Percentiles rank a stretch among this genome's conserved stretches.
phyloP scores from a whole-genome alignment of 2,888 invertebrate genomes.

The Amphipyra berbera region DNA sequence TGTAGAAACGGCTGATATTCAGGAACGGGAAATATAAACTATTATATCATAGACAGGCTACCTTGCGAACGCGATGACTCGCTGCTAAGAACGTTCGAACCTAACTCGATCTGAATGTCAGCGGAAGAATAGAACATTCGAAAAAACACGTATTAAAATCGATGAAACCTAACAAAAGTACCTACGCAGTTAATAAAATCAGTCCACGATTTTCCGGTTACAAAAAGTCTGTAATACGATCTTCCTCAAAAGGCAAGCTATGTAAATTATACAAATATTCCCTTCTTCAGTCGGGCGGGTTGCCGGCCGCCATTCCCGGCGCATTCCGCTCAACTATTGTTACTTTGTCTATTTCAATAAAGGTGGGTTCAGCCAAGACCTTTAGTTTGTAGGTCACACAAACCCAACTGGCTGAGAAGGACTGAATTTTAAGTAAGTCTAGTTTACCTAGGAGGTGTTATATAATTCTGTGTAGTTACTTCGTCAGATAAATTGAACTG shows the following conservation, averaged over 20 bases:
- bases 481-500: not conserved
- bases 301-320: not conserved
- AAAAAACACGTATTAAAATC: too few relatives aligned
- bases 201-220: not conserved
- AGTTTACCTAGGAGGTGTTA: slow-evolving; percentile 6
- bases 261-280: not conserved
- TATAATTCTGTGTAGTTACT: slow-evolving; percentile 9
- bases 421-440: slow-evolving; percentile 39
- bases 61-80: too few relatives aligned
- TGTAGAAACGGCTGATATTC: too few relatives aligned
- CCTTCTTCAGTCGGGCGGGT: not conserved
- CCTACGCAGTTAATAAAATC: too few relatives aligned
- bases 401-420: not conserved
- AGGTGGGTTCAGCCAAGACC: slow-evolving; percentile 9
- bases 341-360: slow-evolving; percentile 24
- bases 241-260: slow-evolving; percentile 8
- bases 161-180: too few relatives aligned
- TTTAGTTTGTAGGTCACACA: slow-evolving; percentile 3
- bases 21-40: too few relatives aligned
- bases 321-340: slow-evolving; percentile 21
- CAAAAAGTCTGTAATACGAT: slow-evolving; percentile 4
- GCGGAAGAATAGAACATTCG: too few relatives aligned
- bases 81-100: too few relatives aligned
- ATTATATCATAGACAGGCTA: too few relatives aligned
- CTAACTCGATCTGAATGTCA: too few relatives aligned